phyloP scores from a whole-genome alignment of 2,888 invertebrate species.

The Cosmia trapezina region DNA sequence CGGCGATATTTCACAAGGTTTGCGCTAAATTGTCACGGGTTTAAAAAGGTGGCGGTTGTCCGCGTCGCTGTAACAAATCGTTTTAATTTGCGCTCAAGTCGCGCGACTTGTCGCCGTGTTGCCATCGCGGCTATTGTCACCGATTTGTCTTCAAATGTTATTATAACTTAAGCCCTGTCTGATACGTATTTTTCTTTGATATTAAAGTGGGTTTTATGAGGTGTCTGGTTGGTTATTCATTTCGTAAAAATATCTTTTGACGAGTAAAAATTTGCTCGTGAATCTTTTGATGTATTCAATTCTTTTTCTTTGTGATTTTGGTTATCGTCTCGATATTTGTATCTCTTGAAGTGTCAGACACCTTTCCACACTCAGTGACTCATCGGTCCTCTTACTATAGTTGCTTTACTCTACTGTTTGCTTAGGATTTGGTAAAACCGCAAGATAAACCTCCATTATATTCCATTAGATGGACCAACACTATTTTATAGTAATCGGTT shows the following conservation, averaged over 20 bases:
- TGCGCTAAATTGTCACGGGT: constrained; percentile 69
- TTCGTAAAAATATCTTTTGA: constrained; percentile 40
- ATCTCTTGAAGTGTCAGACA: constrained; percentile 18
- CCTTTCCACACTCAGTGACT: constrained; percentile 22
- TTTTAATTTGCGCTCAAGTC: constrained; percentile 78
- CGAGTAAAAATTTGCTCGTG: constrained; percentile 28
- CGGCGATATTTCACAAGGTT: constrained; percentile 72
- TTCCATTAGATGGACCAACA: constrained; percentile 32
- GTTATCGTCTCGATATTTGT: constrained; percentile 19
- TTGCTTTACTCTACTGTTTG: constrained; percentile 22
- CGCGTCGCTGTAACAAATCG: constrained; percentile 76
- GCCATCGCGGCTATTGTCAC: constrained; percentile 63
- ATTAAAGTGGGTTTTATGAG: constrained; percentile 22
- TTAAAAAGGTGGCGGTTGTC: constrained; percentile 72
- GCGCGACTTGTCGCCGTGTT: constrained; percentile 69
- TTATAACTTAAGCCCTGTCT: constrained; percentile 49
- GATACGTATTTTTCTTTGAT: constrained; percentile 48
- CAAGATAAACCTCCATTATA: constrained; percentile 37
- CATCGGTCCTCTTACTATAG: constrained; percentile 9
- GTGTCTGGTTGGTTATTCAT: constrained; percentile 45
- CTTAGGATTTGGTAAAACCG: constrained; percentile 31
- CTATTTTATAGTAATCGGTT: constrained; percentile 53
- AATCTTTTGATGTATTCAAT: constrained; percentile 38
- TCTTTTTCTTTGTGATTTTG: constrained; percentile 14
- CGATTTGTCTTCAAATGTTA: constrained; percentile 59